Conservation (phyloP, 35 echinoderm and acorn worm genomes). For the Apostichopus parvimensis region DNA sequence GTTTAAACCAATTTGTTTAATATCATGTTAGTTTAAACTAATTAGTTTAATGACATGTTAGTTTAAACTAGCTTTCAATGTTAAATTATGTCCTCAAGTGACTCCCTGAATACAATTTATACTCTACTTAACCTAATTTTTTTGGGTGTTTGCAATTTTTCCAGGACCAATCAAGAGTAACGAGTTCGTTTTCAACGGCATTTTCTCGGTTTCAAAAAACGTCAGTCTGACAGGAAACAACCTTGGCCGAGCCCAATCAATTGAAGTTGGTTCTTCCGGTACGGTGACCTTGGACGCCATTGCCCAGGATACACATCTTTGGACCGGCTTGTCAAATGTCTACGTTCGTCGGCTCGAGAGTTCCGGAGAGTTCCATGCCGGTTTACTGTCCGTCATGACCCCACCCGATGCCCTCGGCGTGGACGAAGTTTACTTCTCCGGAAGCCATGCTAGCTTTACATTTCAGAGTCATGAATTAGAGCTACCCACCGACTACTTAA, state of each 20-base stretch:
- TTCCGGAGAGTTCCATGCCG: slow-evolving; percentile 51
- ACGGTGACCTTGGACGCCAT: slow-evolving; percentile 51
- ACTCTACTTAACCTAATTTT: background rate
- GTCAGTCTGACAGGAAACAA: background rate
- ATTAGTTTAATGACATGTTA: no score
- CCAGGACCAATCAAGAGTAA: background rate
- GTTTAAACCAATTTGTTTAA: no score
- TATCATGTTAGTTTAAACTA: no score
- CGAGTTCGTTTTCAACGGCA: background rate
- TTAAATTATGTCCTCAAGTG: no score
- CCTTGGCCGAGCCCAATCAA: background rate
- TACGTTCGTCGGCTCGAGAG: slow-evolving; percentile 43
- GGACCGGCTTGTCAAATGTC: slow-evolving; percentile 54
- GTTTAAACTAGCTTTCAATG: no score
- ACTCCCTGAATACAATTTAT: no score
- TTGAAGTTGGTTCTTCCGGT: slow-evolving; percentile 16
- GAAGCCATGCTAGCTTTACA: slow-evolving; percentile 41
- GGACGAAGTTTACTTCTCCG: slow-evolving; percentile 48
- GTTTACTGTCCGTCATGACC: slow-evolving; percentile 47
- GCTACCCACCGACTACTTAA: slow-evolving; percentile 52
- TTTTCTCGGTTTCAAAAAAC: slow-evolving; percentile 28
- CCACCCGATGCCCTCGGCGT: background rate
- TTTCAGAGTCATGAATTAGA: slow-evolving; percentile 55
- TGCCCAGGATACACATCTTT: slow-evolving; percentile 19
- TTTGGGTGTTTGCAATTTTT: background rate